These are phyloP conservation scores for Druon quercuslanigerum DNA, from an alignment of 1,140 invertebrate species.

Conservation along the genomic window DNA sequence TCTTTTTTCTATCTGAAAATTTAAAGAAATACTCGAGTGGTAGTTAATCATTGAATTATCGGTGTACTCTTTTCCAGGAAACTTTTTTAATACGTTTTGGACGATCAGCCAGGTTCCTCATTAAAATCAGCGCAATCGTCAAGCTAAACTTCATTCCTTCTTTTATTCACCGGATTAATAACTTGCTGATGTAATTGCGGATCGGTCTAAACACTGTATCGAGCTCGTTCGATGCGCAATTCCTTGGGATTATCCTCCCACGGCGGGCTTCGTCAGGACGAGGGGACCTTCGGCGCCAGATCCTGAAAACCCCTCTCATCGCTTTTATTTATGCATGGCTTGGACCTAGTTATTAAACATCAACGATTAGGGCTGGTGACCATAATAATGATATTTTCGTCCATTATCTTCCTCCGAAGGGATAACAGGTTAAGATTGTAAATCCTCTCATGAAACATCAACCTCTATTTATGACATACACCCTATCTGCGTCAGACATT, in stretches of 20 bases:
- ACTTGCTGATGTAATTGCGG: conserved; percentile 8
- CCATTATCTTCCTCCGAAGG: neutral
- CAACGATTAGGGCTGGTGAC: conserved; percentile 1
- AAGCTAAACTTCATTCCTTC: neutral
- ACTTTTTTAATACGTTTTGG: neutral
- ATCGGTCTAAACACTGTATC: neutral
- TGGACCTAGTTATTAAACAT: conserved; percentile 15
- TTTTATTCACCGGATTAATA: neutral
- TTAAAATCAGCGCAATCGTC: conserved; percentile 1
- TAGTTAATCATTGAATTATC: too few relatives aligned
- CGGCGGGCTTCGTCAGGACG: neutral
- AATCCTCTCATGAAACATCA: neutral
- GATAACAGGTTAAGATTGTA: conserved; percentile 13
- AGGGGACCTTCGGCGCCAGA: neutral
- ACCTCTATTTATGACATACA: neutral
- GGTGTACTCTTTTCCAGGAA: neutral
- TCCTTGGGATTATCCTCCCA: conserved; percentile 4
- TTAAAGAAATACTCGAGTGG: too few relatives aligned
- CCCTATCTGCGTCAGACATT: neutral
- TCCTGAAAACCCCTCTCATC: conserved; percentile 12
- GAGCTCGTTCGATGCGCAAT: neutral
- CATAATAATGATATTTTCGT: conserved; percentile 14
- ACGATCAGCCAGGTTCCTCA: neutral
- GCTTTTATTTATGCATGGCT: conserved; percentile 17
- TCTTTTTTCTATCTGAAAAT: too few relatives aligned